Base-by-base conservation (phyloP, 2,888 invertebrate species). In the Subacronicta megacephala region DNA sequence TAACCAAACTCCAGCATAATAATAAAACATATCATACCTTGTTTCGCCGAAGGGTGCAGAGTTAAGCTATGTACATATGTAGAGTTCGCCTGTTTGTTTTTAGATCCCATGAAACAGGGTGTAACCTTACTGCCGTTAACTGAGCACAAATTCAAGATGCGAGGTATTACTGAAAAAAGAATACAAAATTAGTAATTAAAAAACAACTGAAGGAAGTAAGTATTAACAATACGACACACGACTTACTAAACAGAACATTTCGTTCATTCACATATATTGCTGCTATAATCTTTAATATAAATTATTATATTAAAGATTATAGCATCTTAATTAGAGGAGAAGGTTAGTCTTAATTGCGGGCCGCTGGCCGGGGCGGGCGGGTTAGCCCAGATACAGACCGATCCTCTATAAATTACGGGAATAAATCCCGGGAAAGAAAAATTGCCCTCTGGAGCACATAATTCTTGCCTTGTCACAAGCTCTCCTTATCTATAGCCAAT, bases 361-460 rank as follows among this genome's bases (percentile, higher is more conserved):
- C 78, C 74, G 77, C 81, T 81, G 84, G 82, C 80, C 80, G 88
- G 74, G 79, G 81, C 65, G 58, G 71, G 65, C 87, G 92, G 92
- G 92, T 93, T 93, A 93, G 92, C 88, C 88, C 92, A 92, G 93
- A 93, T 94, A 93, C 92, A 91, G 88, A 87, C 89, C 89, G 90
- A 92, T 93, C 93, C 93, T 89, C 93, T 89, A 94, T 94, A 94
- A 94, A 94, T 94, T 93, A 94, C 93, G 87, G 83, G 89, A 93
- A 94, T 94, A 94, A 94, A 94, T 94, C 94, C 94, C 86, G 89
- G 87, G 88, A 86, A 94, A 94, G 94, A 94, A 94, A 94, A 94
- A 94, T 94, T 93, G 94, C 93, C 92, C 94, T 94, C 92, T 90
- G 88, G 93, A 94, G 94, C 94, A 94, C 94, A 94, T 94, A 94